These are phyloP conservation scores for Sebastes fasciatus DNA, from an alignment of 2,113 vertebrate genomes.

Conservation along the genomic window DNA sequence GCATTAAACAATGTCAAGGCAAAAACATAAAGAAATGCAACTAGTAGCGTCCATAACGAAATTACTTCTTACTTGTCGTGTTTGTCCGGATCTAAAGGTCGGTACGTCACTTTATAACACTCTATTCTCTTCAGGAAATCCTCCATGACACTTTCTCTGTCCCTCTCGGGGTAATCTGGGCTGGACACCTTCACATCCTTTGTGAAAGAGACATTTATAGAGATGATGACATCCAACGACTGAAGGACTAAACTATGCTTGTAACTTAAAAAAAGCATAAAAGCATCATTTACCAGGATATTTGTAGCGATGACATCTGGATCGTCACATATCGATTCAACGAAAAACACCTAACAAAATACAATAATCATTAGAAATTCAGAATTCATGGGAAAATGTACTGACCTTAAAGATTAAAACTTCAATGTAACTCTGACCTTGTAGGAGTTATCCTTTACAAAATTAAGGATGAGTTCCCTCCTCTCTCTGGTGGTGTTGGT, in stretches of 20 bases:
- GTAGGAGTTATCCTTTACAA: conserved; percentile 76
- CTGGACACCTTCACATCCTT: conserved; percentile 99
- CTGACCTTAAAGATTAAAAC: neutral
- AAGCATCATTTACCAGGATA: conserved; percentile 79
- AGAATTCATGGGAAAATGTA: neutral
- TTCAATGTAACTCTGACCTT: conserved; percentile 72
- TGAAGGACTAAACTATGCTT: neutral
- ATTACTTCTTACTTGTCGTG: conserved; percentile 91
- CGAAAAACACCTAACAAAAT: conserved; percentile 82
- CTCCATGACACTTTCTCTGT: conserved; percentile 94
- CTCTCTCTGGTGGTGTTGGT: conserved; percentile 86
- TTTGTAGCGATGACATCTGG: conserved; percentile 86
- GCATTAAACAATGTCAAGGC: neutral
- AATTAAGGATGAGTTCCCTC: conserved; percentile 80
- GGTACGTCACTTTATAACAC: conserved; percentile 97
- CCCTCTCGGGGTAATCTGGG: conserved; percentile 93
- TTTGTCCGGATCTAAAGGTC: conserved; percentile 91
- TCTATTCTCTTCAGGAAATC: conserved; percentile 98
- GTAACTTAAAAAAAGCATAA: neutral
- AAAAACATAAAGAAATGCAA: neutral
- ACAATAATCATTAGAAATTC: neutral
- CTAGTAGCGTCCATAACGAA: neutral
- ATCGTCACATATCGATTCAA: conserved; percentile 84
- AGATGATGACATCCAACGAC: neutral
- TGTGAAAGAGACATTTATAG: conserved; percentile 7